Conservation (phyloP, 1,140 invertebrate species). For the Leguminivora glycinivorella region DNA sequence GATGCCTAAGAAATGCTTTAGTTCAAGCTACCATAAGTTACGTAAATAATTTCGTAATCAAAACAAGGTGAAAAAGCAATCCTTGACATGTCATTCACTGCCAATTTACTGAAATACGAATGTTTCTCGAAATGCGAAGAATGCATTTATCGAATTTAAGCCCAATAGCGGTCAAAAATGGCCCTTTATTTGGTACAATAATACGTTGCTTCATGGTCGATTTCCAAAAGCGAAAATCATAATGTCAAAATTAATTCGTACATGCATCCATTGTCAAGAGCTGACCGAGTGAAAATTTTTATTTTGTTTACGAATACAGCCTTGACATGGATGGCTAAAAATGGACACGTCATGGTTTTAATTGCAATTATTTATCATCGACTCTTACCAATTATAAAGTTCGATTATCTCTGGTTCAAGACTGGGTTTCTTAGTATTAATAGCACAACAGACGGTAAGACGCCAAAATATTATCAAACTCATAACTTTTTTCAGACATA, state of each 20-base stretch:
- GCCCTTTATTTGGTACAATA: conserved; percentile 7
- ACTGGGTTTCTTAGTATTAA: background rate
- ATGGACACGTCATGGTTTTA: conserved; percentile 13
- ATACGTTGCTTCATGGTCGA: conserved; percentile 13
- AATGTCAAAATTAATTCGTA: background rate
- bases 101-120: background rate
- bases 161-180: background rate
- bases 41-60: background rate
- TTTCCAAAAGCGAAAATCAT: background rate
- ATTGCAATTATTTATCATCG: conserved; percentile 16
- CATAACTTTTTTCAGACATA: no score
- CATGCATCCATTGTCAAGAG: background rate
- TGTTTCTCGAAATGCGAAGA: background rate
- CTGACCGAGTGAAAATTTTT: conserved; percentile 9
- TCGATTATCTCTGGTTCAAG: conserved; percentile 17
- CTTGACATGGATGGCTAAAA: conserved; percentile 7
- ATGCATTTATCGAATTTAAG: conserved; percentile 2
- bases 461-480: background rate
- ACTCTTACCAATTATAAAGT: conserved; percentile 14
- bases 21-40: no score
- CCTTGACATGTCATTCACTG: conserved; percentile 3
- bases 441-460: background rate
- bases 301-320: background rate
- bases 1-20: no score
- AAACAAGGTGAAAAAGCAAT: background rate